These are phyloP conservation scores for Amiota communis DNA, from an alignment of 2,888 invertebrate genomes.

Conservation along the genomic window DNA sequence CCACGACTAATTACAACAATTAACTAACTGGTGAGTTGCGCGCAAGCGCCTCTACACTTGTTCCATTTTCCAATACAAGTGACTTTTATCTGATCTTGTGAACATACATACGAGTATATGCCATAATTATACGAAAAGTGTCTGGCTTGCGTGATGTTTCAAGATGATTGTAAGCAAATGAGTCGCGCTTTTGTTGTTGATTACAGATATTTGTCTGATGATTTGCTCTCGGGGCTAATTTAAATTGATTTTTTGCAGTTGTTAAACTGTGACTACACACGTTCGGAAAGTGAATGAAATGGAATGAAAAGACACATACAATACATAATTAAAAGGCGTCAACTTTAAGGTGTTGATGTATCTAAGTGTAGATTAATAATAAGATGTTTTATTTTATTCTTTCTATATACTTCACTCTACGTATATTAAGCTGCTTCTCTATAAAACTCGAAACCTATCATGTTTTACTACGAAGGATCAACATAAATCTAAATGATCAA, in stretches of 20 bases:
- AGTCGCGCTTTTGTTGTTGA: not conserved
- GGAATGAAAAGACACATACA: no score
- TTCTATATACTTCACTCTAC: no score
- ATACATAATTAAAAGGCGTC: conserved; percentile 16
- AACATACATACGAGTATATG: not conserved
- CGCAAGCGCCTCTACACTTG: conserved; percentile 6
- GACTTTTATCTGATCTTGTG: no score
- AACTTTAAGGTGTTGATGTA: no score
- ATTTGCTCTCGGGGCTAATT: conserved; percentile 19
- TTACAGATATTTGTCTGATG: conserved; percentile 24
- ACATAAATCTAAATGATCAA: no score
- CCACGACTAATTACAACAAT: conserved; percentile 24
- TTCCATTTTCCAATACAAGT: not conserved
- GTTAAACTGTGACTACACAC: not conserved
- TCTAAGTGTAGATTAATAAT: no score
- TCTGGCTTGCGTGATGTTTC: not conserved
- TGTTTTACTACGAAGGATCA: no score
- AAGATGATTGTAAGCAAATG: conserved; percentile 16
- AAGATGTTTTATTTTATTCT: no score
- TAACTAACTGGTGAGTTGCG: conserved; percentile 12
- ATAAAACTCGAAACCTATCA: no score
- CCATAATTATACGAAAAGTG: conserved; percentile 13
- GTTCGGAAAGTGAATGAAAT: not conserved
- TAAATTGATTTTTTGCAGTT: conserved; percentile 20
- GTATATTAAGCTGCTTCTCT: no score